Base-by-base conservation (phyloP, 2,888 invertebrate species). In the Brenthis hecate region DNA sequence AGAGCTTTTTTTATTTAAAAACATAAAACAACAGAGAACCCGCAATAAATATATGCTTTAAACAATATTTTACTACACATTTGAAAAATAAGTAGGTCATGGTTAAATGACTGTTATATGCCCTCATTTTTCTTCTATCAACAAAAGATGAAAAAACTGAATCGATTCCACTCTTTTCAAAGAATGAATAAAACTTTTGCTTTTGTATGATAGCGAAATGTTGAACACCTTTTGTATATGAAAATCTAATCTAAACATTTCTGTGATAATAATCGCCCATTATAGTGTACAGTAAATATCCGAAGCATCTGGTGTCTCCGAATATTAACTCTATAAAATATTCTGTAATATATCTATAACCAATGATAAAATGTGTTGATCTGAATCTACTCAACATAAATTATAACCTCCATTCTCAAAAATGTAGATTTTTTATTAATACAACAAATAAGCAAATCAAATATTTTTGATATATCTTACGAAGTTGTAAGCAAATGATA, bases 91-190 rank as follows among this genome's bases (percentile, higher is more conserved):
- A 70, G 50, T 69, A 61, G 69, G 62, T 73, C 72, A 72, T 19
- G 70, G 72, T 64, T 68, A 68, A 56, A 58, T 66, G 55, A 66
- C 60, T 67, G 62, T 66, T 67, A 69, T 67, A 65, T 56, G 65
- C 65, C 67, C 68, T 66, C 70, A 68, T 70, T 72, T 72, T 58
- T 68, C 47, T 67, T 71, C 50, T 68, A 70, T 66, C 72, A 70
- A 72, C 68, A 70, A 70, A 70, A 70, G 72, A 72, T 68, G 70
- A 72, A 70, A 72, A 71, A 68, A 68, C 65, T 64, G 70, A 68
- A 70, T 72, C 60, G 70, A 70, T 70, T 72, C 65, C 60, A 60
- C 58, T 70, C 67, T 62, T 68, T 70, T 72, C 68, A 70, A 68
- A 63, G 70, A 61, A 64, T 69, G 69, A 57, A 69, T 64, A 60